Evolutionary conservation across 2,888 invertebrate species (phyloP), one percentile per base, ranked within the genome.

Genomic region (Didymodactylos carnosus): DNA sequence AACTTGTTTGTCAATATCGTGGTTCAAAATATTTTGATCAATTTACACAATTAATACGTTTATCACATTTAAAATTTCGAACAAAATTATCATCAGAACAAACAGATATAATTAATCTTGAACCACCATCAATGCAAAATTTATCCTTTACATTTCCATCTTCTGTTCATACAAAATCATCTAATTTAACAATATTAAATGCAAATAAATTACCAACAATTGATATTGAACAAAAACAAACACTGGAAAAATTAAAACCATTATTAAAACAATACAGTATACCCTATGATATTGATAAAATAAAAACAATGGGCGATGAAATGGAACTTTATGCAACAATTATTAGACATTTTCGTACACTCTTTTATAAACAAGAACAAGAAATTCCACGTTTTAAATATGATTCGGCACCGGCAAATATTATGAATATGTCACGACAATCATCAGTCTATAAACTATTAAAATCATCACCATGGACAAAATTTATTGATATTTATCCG

Each of bases 281-380:
- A 35, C 62, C 62, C 19, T 62, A 35, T 4, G 62, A 62, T 62
- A n/a, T 35, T n/a, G 53, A 71, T 35, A 40, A 71, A 23, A 78
- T 82, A 39, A 76, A 76, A 39, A 79, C 78, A 71, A 78, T 80
- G 27, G 80, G 81, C 8, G 82, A 83, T 76, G 83, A 83, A 77
- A 83, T 83, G 82, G 83, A 82, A 75, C 78, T 83, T 76, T 83
- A 80, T 77, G 81, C 81, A 16, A 78, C 78, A 4, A 80, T 82
- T 13, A 80, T 80, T 76, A 77, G 81, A 29, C 80, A 79, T 75
- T 83, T 82, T 76, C 79, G 79, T 71, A 77, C 78, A 19, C 75
- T 80, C 14, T 83, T 82, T 77, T 73, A 76, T 43, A 77, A 80
- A 39, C 83, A 83, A 76, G 83, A 83, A 76, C 78, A 79, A 53